Percentiles rank a stretch among this genome's conserved stretches.
These are phyloP conservation scores for Agrenia bidenticulata DNA, from an alignment of 2,888 invertebrate genomes.

Conservation along the genomic window DNA sequence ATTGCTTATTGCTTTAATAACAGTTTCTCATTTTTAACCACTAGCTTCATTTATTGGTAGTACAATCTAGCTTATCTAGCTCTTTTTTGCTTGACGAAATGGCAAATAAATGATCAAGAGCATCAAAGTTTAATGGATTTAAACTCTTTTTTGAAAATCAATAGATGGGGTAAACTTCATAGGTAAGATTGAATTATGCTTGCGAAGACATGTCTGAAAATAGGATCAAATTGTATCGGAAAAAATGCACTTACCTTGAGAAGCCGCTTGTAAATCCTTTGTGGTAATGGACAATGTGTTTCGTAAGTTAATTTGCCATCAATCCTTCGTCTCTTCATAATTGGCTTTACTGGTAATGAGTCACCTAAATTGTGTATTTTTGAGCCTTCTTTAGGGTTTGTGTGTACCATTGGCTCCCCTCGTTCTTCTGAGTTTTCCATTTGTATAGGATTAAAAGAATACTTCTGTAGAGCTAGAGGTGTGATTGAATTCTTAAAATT, in stretches of 20 bases:
- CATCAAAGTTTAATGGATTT: no score
- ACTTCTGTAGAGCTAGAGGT: no score
- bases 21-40: no score
- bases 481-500: no score
- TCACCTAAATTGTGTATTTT: not conserved
- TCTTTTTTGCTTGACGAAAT: no score
- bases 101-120: no score
- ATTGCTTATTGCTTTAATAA: conserved; percentile 8
- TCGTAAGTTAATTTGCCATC: conserved; percentile 7
- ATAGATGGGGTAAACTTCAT: no score
- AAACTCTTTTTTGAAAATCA: no score
- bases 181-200: no score
- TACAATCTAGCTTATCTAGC: no score
- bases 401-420: not conserved
- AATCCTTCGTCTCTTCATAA: not conserved
- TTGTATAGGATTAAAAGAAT: no score
- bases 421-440: not conserved
- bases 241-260: conserved; percentile 1
- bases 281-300: not conserved
- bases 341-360: not conserved
- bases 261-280: not conserved
- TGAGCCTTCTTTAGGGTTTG: not conserved
- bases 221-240: not conserved
- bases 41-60: no score
- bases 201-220: not conserved